Evolutionary conservation across 2,888 invertebrate species (phyloP).

Genomic region (Phengaris alcon): DNA sequence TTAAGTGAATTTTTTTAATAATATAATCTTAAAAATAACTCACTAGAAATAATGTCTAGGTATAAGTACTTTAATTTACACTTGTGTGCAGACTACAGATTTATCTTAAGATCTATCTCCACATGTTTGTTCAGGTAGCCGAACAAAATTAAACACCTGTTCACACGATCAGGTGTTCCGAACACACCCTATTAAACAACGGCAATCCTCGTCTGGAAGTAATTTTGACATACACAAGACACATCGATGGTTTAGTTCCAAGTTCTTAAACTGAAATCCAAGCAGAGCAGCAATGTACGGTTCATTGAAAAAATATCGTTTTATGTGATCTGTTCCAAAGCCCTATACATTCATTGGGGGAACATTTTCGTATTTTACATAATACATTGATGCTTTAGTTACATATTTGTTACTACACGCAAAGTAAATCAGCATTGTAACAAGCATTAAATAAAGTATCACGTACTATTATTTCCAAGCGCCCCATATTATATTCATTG

Average conservation of each 20-base stretch:
- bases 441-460: background rate
- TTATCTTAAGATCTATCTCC: constrained; percentile 32
- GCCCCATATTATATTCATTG: constrained; percentile 45
- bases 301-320: background rate
- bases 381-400: constrained; percentile 10
- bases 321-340: background rate
- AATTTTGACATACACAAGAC: constrained; percentile 29
- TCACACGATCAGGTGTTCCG: constrained; percentile 56
- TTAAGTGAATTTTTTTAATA: too few species aligned
- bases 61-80: too few species aligned
- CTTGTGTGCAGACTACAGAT: background rate
- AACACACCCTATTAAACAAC: constrained; percentile 42
- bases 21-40: too few species aligned
- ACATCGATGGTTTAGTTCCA: constrained; percentile 39
- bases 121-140: constrained; percentile 30
- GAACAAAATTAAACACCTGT: constrained; percentile 52
- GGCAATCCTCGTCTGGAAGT: constrained; percentile 28
- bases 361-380: background rate
- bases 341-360: background rate
- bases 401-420: background rate
- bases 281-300: constrained; percentile 34
- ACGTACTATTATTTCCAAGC: background rate
- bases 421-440: background rate
- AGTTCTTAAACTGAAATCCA: background rate
- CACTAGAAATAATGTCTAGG: too few species aligned